Percentiles rank a stretch among this genome's conserved stretches.
phyloP scores from a whole-genome alignment of 2,797 vertebrate genomes.

The Paguma larvata region DNA sequence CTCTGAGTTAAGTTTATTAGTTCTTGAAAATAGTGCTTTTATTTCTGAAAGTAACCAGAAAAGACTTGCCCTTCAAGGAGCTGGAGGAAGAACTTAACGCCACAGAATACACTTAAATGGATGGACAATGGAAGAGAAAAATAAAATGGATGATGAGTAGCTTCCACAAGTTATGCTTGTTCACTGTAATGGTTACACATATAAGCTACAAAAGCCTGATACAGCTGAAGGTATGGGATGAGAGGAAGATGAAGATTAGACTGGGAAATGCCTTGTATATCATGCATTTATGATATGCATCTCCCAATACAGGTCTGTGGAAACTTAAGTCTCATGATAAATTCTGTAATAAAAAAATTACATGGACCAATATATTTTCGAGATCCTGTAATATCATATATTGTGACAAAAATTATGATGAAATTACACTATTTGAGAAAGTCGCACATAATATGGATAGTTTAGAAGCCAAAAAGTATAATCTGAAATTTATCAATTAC shows the following conservation, averaged over 20 bases:
- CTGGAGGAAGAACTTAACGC: background rate
- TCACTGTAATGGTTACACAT: background rate
- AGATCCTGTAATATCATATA: background rate
- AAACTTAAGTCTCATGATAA: background rate
- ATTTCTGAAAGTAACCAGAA: background rate
- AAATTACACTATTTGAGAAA: conserved; percentile 19
- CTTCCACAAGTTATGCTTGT: background rate
- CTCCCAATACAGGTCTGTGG: background rate
- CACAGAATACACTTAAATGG: background rate
- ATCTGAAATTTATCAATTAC: conserved; percentile 3
- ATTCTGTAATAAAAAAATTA: background rate
- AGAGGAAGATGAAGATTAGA: background rate
- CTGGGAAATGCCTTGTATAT: background rate
- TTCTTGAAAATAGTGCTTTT: conserved; percentile 24
- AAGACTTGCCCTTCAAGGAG: background rate
- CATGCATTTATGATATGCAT: background rate
- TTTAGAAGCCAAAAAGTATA: background rate
- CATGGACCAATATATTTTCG: background rate
- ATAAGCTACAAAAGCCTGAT: background rate
- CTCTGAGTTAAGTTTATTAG: conserved; percentile 17
- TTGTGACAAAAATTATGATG: background rate
- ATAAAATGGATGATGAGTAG: conserved; percentile 27
- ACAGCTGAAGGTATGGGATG: background rate
- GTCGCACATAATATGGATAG: background rate
- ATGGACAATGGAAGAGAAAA: background rate